Evolutionary conservation across 2,888 invertebrate species (phyloP), one percentile per base, ranked within the genome.

Genomic region (Apamea sordens): DNA sequence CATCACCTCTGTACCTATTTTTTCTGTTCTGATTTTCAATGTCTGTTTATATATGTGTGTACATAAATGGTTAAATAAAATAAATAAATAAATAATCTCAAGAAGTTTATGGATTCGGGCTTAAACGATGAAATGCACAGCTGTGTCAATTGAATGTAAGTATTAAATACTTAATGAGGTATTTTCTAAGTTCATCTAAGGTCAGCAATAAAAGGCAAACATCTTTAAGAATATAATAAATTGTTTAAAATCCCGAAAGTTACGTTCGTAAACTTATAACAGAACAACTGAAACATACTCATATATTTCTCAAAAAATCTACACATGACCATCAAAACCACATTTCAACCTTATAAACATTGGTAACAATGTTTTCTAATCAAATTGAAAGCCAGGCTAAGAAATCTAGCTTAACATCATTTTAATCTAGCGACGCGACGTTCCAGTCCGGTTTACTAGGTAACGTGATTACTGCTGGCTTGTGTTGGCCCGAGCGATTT

Each of bases 391-490:
- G 59, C n/a, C 47, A 11, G 15, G 6, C 24, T 11, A 47, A 47
- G 36, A 67, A 82, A 61, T 28, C 47, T 63, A 79, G 44, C 36
- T 41, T 72, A 64, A 71, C 63, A 65, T 69, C 10, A 70, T 73
- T 72, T 85, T 56, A 65, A 76, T 83, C 65, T 56, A 65, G 61
- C 47, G 28, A 41, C 13, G 61, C 47, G 28, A 41, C 13, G 61
- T 73, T 64, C 15, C 47, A 76, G 65, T 67, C 56, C 5, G 0
- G 69, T 36, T 69, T 53, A 36, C 74, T 28, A 61, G 50, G n/a
- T 82, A 80, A 76, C 53, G 21, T 21, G 15, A 69, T 80, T 82
- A 80, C 64, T 32, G 67, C 28, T 61, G 15, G 36, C 53, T 63
- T 71, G 61, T 80, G 76, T 28, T 65, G 32, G 24, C 28, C 32